Conservation (phyloP, 2,888 invertebrate species). For the Monopis laevigella region DNA sequence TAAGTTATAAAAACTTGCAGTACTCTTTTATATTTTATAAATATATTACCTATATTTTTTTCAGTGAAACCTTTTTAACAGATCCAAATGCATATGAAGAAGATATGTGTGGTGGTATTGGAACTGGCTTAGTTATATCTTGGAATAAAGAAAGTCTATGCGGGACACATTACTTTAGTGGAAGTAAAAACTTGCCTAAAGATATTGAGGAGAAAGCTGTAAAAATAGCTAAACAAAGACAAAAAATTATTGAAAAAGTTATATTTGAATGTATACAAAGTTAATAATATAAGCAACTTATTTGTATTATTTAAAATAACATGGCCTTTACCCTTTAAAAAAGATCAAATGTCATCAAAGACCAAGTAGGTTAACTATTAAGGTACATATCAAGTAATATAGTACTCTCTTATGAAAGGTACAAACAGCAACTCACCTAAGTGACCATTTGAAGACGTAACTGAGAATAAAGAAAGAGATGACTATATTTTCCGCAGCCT, state of each 20-base stretch:
- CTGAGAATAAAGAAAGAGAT: no score
- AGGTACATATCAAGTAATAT: no score
- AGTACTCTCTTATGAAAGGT: no score
- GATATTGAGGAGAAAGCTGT: conserved; percentile 69
- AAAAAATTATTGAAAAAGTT: conserved; percentile 58
- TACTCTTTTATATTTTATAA: not conserved
- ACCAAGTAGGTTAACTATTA: no score
- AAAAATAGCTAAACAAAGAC: conserved; percentile 69
- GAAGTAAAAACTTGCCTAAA: conserved; percentile 63
- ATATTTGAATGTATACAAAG: conserved; percentile 41
- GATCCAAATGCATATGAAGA: conserved; percentile 90
- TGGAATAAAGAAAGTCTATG: conserved; percentile 71
- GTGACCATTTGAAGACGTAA: no score
- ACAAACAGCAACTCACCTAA: no score
- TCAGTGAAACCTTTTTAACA: conserved; percentile 72
- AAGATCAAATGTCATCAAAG: no score
- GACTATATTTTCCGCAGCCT: no score
- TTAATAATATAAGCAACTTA: no score
- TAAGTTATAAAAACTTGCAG: no score
- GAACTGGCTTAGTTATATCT: conserved; percentile 72
- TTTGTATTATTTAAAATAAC: no score
- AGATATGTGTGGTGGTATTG: conserved; percentile 71
- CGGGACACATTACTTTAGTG: conserved; percentile 80
- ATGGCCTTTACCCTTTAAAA: no score
- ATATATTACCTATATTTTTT: conserved; percentile 29